These are phyloP conservation scores for Bombyx mandarina DNA, from an alignment of 1,140 invertebrate species.

Conservation along the genomic window DNA sequence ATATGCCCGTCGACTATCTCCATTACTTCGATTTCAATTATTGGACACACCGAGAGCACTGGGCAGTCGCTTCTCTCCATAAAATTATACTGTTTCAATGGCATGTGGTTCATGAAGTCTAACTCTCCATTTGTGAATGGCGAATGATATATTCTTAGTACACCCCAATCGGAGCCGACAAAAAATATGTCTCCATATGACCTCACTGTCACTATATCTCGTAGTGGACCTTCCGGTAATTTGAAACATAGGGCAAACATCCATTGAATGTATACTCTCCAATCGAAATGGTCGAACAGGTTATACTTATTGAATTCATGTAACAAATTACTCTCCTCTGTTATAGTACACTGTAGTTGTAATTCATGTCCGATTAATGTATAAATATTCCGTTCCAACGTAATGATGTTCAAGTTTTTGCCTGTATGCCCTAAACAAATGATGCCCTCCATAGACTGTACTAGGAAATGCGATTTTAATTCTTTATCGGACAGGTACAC, in stretches of 20 bases:
- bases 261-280: slow-evolving; percentile 40
- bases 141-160: slow-evolving; percentile 42
- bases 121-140: slow-evolving; percentile 36
- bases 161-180: slow-evolving; percentile 45
- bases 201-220: slow-evolving; percentile 31
- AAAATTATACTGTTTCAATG: slow-evolving; percentile 47
- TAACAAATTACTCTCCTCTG: slow-evolving; percentile 18
- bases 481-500: too few species aligned
- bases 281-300: slow-evolving; percentile 30
- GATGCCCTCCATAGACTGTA: slow-evolving; percentile 15
- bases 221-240: slow-evolving; percentile 28
- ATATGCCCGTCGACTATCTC: slow-evolving; percentile 39
- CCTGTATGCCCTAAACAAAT: slow-evolving; percentile 26
- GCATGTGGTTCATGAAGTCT: slow-evolving; percentile 35
- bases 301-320: slow-evolving; percentile 25
- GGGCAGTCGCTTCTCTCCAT: slow-evolving; percentile 38
- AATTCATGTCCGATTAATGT: slow-evolving; percentile 16
- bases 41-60: slow-evolving; percentile 34
- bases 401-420: slow-evolving; percentile 25
- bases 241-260: slow-evolving; percentile 29
- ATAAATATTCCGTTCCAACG: slow-evolving; percentile 31
- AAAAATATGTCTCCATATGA: slow-evolving; percentile 42
- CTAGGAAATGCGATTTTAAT: slow-evolving; percentile 18
- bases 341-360: slow-evolving; percentile 13
- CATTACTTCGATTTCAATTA: slow-evolving; percentile 37